Evolutionary conservation across 2,113 vertebrate genomes (phyloP).

Genomic region (Tyrannus savana): DNA sequence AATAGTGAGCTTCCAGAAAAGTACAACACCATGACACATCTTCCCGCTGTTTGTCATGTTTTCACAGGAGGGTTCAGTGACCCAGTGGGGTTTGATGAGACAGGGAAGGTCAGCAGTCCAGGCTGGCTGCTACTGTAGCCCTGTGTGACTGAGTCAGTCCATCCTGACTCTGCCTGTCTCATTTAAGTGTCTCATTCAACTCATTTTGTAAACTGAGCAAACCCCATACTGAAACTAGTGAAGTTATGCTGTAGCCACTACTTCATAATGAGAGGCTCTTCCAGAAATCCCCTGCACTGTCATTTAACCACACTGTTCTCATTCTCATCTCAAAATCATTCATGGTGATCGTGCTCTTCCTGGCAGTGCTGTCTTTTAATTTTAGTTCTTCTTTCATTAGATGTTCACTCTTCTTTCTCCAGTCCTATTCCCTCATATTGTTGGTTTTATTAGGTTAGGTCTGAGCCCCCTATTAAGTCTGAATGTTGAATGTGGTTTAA

Average conservation of each 20-base stretch:
- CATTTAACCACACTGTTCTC: neutral
- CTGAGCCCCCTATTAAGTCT: neutral
- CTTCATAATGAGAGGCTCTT: neutral
- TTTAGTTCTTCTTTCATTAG: neutral
- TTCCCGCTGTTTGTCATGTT: neutral
- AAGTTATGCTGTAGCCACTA: neutral
- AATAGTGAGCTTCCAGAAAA: neutral
- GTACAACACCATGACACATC: neutral
- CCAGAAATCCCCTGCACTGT: neutral
- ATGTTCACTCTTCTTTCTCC: neutral
- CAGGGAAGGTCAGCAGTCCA: neutral
- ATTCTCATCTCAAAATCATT: neutral
- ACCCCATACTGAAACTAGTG: neutral
- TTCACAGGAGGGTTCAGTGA: neutral
- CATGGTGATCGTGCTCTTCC: neutral
- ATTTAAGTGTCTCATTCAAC: neutral
- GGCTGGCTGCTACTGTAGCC: neutral
- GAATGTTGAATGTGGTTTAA: neutral
- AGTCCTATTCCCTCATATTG: neutral
- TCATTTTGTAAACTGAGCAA: neutral
- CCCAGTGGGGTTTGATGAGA: neutral
- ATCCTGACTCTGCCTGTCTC: neutral
- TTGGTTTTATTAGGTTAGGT: neutral
- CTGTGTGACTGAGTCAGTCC: neutral
- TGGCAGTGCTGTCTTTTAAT: neutral